phyloP scores from a whole-genome alignment of 2,888 invertebrate genomes.

The Trissoscelio sp. region DNA sequence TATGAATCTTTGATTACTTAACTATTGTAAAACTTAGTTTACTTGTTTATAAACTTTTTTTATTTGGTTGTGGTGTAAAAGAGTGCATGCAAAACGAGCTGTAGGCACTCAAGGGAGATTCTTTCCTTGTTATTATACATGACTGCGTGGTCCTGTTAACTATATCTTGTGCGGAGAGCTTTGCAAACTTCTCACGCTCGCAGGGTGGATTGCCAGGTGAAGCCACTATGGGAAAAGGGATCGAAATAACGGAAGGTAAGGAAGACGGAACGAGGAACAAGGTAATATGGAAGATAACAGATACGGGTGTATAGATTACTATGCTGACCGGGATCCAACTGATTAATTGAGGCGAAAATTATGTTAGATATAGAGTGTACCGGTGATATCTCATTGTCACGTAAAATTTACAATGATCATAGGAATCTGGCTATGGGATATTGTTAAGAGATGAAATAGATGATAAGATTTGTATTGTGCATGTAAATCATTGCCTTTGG shows the following conservation, averaged over 20 bases:
- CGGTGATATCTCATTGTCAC: not conserved
- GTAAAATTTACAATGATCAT: not conserved
- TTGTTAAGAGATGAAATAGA: no score
- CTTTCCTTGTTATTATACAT: conserved; percentile 79
- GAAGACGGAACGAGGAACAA: conserved; percentile 18
- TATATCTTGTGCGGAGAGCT: conserved; percentile 78
- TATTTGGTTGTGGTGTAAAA: conserved; percentile 71
- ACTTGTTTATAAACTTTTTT: conserved; percentile 46
- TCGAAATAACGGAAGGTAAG: conserved; percentile 16
- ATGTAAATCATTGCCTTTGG: no score
- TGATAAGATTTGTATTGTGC: no score
- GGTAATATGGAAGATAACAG: conserved; percentile 33
- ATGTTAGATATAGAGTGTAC: conserved; percentile 9
- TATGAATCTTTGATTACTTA: conserved; percentile 27
- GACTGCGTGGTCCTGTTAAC: conserved; percentile 76
- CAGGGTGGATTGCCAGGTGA: conserved; percentile 56
- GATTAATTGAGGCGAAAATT: conserved; percentile 41
- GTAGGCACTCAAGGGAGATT: conserved; percentile 79
- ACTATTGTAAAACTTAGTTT: no score
- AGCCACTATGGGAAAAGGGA: conserved; percentile 25
- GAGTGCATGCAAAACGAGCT: conserved; percentile 79
- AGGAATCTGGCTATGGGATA: not conserved
- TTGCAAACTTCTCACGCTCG: conserved; percentile 81
- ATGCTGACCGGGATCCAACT: conserved; percentile 23
- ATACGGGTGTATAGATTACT: conserved; percentile 22